Conservation (phyloP, 2,113 vertebrate species). For the Pavo muticus region DNA sequence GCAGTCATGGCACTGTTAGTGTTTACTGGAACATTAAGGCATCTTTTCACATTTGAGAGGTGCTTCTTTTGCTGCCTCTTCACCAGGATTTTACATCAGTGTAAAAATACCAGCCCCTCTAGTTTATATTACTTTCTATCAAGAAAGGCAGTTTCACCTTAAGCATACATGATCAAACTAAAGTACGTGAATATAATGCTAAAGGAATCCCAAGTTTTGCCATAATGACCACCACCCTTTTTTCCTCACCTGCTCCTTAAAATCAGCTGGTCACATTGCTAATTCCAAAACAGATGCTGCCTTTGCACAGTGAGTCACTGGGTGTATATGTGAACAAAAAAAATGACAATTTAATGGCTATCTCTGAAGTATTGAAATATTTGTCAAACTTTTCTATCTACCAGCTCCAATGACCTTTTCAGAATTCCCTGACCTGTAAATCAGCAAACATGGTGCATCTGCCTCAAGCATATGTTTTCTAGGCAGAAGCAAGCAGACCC, state of each 20-base stretch:
- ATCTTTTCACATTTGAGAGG: background rate
- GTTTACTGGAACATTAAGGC: background rate
- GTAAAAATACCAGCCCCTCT: background rate
- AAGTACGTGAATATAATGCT: background rate
- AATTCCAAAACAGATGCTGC: background rate
- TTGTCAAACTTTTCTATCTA: background rate
- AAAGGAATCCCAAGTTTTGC: background rate
- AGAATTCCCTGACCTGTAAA: background rate
- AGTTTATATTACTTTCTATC: background rate
- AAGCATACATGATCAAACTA: background rate
- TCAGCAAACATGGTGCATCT: background rate
- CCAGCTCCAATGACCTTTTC: background rate
- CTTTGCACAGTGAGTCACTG: background rate
- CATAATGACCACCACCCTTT: background rate
- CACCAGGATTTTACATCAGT: background rate
- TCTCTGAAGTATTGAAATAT: background rate
- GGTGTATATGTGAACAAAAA: background rate
- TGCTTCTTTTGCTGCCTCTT: background rate
- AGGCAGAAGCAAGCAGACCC: background rate
- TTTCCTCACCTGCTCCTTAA: background rate
- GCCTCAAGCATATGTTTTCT: background rate
- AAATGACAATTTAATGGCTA: background rate
- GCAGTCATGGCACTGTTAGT: background rate
- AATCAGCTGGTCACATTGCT: background rate
- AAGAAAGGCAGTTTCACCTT: background rate